These are phyloP conservation scores for Austrofundulus limnaeus DNA, from an alignment of 2,113 vertebrate genomes.

Conservation along the genomic window DNA sequence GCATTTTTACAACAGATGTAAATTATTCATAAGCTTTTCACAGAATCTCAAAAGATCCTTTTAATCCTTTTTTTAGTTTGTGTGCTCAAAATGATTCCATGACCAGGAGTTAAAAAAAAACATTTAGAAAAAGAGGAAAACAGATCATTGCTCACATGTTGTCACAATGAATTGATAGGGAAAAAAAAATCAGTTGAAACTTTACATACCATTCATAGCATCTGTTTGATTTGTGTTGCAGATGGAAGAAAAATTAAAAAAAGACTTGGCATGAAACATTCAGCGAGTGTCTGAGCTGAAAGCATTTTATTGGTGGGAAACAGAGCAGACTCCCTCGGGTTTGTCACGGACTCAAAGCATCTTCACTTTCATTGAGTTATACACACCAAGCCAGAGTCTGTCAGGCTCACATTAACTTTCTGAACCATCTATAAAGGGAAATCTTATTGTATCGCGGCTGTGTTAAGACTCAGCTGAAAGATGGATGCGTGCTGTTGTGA, in stretches of 20 bases:
- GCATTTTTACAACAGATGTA: no score
- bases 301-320: slow-evolving; percentile 14
- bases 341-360: slow-evolving; percentile 17
- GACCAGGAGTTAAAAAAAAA: not conserved
- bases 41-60: not conserved
- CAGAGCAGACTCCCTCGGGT: not conserved
- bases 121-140: not conserved
- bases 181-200: no score
- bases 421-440: not conserved
- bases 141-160: not conserved
- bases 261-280: not conserved
- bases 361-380: slow-evolving; percentile 26
- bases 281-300: not conserved
- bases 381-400: not conserved
- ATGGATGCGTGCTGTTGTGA: slow-evolving; percentile 1
- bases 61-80: not conserved
- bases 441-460: slow-evolving; percentile 1
- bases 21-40: no score
- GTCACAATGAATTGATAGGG: no score
- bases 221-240: not conserved
- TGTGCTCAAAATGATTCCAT: not conserved
- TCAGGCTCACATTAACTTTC: not conserved
- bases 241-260: no score
- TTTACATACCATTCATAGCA: no score
- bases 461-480: slow-evolving; percentile 15